These are phyloP conservation scores for Actinemys pallida DNA, from an alignment of 2,113 vertebrate genomes.

Conservation along the genomic window DNA sequence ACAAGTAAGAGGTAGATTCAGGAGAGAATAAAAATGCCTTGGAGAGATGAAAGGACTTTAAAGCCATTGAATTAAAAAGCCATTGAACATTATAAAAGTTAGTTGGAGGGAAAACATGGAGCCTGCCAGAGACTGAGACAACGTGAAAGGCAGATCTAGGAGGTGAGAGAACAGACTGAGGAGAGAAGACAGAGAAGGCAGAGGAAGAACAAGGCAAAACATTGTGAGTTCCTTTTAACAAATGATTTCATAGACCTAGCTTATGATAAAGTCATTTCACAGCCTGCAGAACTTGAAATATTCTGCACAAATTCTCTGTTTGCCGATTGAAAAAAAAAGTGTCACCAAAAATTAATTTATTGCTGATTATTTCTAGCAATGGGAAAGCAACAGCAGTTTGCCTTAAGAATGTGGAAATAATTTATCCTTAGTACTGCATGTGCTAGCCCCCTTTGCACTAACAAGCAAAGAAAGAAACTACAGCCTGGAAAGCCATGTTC, in stretches of 20 bases:
- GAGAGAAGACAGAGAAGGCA: not conserved
- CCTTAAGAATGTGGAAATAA: not conserved
- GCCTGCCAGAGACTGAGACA: not conserved
- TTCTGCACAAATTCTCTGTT: not conserved
- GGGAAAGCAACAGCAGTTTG: not conserved
- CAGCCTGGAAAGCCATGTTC: not conserved
- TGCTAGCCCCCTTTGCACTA: not conserved
- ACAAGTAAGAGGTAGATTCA: not conserved
- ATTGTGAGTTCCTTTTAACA: not conserved
- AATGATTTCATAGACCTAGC: not conserved
- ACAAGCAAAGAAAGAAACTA: not conserved
- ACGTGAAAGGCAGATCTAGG: not conserved
- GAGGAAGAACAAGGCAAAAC: not conserved
- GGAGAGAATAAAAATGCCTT: not conserved
- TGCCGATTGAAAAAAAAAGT: not conserved
- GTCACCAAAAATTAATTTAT: not conserved
- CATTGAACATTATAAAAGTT: not conserved
- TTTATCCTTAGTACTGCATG: not conserved
- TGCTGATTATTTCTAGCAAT: not conserved
- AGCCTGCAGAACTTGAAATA: not conserved
- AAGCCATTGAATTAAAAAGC: not conserved
- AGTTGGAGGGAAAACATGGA: not conserved
- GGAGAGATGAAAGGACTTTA: not conserved
- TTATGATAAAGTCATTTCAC: not conserved
- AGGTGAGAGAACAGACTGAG: not conserved